These are phyloP conservation scores for Tenthredo mesomela DNA, from an alignment of 2,888 invertebrate genomes.

Conservation along the genomic window DNA sequence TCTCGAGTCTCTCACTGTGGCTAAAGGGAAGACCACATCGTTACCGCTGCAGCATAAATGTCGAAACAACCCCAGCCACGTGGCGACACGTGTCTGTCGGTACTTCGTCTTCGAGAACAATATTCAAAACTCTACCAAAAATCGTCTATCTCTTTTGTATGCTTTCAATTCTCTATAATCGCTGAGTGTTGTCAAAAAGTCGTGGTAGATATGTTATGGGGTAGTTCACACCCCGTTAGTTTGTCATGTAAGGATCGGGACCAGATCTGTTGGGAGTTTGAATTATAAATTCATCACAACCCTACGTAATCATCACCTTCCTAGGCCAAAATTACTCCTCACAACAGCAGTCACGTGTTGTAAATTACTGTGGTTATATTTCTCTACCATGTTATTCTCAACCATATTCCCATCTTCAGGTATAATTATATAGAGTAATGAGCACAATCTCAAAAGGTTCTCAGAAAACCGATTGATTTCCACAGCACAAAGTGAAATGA, in stretches of 20 bases:
- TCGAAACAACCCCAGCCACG: constrained; percentile 55
- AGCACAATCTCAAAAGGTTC: neutral
- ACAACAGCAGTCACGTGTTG: constrained; percentile 15
- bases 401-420: neutral
- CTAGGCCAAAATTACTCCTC: neutral
- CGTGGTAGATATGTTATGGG: constrained; percentile 63
- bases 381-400: neutral
- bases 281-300: constrained; percentile 48
- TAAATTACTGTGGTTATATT: neutral
- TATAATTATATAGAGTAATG: neutral
- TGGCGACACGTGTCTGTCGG: constrained; percentile 60
- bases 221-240: constrained; percentile 67
- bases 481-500: neutral
- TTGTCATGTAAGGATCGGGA: constrained; percentile 1
- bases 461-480: neutral
- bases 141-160: neutral
- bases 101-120: neutral
- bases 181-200: neutral
- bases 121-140: constrained; percentile 19
- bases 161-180: constrained; percentile 13
- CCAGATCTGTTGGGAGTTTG: constrained; percentile 24
- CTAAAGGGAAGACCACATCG: constrained; percentile 12
- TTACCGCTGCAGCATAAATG: constrained; percentile 18
- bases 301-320: constrained; percentile 22
- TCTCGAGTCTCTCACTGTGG: neutral